Base-by-base conservation (phyloP, 1,140 invertebrate species). In the Rhopalosiphum padi region DNA sequence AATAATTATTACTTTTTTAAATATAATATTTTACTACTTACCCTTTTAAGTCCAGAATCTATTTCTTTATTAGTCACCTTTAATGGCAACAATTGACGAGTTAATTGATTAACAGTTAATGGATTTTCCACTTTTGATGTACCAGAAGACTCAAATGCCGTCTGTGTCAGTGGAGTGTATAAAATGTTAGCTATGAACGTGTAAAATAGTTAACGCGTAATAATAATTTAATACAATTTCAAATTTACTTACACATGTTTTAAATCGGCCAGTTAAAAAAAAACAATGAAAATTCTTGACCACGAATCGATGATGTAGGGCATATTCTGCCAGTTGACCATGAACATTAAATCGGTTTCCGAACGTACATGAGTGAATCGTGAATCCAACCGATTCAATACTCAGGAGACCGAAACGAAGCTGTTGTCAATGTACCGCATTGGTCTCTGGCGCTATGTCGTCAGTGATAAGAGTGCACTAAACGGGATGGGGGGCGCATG, bases 201-300 rank as follows among this genome's bases (percentile, higher is more conserved):
- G 37, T 22, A 53, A 30, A 53, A 25, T 35, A 37, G n/a, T 22
- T 53, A 43, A 46, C 6, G 18, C 6, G 18, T 35, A 51, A 9
- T 51, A 37, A 35, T 91, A 82, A 91, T 35, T 43, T 9, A 11
- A 83, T 82, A 46, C 3, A 48, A 83, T 37, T 35, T 77, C 0
- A 51, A 91, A 91, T 92, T 37, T 53, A 53, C 82, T 93, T 93
- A 93, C 91, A 93, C 77, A 85, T 85, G 35, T 35, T 91, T 51
- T 6, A 37, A 41, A 41, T 68, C 21, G 1, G 15, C n/a, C 1
- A 51, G 8, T 46, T 46, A 11, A 46, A 46, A 46, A 46, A 51
- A 51, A 51, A 51, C 48, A 51, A 51, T 51, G 4, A 4, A 68
- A n/a, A n/a, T 0, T 68, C 5, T 68, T n/a, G 9, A 68, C 4